Percentiles rank a stretch among this genome's conserved stretches.
phyloP scores from a whole-genome alignment of 2,113 vertebrate species.

The Dicrurus megarhynchus region DNA sequence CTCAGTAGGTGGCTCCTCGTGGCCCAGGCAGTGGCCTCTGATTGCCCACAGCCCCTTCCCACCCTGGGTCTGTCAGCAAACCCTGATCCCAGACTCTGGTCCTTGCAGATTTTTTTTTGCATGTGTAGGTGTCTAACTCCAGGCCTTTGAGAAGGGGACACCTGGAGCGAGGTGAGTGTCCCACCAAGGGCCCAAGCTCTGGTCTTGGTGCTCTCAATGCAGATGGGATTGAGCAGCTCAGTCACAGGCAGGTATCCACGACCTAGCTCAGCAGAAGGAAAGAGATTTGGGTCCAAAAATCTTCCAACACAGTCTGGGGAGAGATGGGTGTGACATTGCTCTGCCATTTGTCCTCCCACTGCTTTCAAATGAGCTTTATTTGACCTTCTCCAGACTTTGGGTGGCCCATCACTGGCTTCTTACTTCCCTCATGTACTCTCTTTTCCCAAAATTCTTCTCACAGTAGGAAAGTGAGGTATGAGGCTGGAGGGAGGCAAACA shows the following conservation, averaged over 20 bases:
- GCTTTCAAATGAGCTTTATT: not conserved
- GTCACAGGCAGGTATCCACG: not conserved
- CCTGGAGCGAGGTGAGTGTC: not conserved
- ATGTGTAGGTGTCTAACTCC: not conserved
- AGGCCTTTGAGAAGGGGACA: not conserved
- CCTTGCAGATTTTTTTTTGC: not conserved
- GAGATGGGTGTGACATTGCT: not conserved
- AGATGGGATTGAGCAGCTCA: not conserved
- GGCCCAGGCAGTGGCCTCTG: not conserved
- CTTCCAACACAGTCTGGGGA: accelerated
- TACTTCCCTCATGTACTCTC: accelerated
- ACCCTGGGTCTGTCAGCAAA: not conserved
- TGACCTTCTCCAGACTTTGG: not conserved
- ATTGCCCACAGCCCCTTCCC: not conserved
- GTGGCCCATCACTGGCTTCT: not conserved
- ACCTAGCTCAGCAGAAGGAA: not conserved
- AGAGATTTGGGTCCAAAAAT: not conserved
- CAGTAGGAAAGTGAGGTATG: not conserved
- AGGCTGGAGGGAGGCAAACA: not conserved
- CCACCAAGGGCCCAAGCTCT: not conserved
- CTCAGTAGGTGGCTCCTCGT: not conserved
- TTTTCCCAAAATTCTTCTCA: not conserved
- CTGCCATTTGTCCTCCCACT: not conserved
- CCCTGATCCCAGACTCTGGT: not conserved
- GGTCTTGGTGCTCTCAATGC: not conserved